Conservation (phyloP, 2,888 invertebrate genomes). For the Andrena flavipes region DNA sequence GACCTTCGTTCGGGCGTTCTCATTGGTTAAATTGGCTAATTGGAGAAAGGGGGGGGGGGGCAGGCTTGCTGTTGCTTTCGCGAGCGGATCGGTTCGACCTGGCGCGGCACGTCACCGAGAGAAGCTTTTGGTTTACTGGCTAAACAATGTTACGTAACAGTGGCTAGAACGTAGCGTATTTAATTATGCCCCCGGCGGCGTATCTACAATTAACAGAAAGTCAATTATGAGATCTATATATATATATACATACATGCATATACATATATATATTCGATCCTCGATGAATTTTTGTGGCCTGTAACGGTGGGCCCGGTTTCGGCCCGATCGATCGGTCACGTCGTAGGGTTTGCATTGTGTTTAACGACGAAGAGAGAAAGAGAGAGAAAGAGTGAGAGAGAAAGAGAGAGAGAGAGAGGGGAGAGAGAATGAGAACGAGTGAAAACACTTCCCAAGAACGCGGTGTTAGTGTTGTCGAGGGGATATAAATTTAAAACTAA, state of each 20-base stretch:
- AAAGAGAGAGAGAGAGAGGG: constrained; percentile 25
- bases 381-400: background rate
- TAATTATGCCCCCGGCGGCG: constrained; percentile 72
- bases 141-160: constrained; percentile 65
- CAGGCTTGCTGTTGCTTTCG: constrained; percentile 25
- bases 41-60: no score
- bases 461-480: constrained; percentile 60
- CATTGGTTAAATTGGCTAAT: background rate
- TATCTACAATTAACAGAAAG: constrained; percentile 79
- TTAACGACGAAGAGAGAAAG: constrained; percentile 25
- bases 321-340: constrained; percentile 52
- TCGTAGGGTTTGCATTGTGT: constrained; percentile 51
- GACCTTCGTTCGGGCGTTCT: background rate
- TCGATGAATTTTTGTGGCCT: constrained; percentile 52
- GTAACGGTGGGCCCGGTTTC: constrained; percentile 16
- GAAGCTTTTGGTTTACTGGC: constrained; percentile 39
- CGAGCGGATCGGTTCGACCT: constrained; percentile 35
- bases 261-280: constrained; percentile 45
- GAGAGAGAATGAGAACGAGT: constrained; percentile 34
- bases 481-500: constrained; percentile 10
- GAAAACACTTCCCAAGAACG: constrained; percentile 66
- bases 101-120: constrained; percentile 15
- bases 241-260: background rate
- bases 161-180: constrained; percentile 70
- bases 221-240: constrained; percentile 77